These are phyloP conservation scores for Notarius quadriscutis DNA, from an alignment of 2,113 vertebrate species.

Conservation along the genomic window DNA sequence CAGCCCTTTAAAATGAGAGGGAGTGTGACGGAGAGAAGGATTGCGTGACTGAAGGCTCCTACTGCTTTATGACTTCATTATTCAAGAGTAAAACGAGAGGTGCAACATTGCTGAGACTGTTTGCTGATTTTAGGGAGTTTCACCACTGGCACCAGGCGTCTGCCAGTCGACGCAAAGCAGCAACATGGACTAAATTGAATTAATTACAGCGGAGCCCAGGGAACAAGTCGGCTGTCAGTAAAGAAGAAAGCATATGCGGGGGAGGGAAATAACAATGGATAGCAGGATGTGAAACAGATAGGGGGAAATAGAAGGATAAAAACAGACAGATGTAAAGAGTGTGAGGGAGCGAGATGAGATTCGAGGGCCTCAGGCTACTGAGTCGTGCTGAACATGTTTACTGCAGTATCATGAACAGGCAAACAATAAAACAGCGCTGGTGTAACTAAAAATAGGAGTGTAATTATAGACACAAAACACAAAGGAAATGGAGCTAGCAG, in stretches of 20 bases:
- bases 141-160: conserved; percentile 22
- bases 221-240: conserved; percentile 22
- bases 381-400: conserved; percentile 5
- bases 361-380: background rate
- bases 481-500: conserved; percentile 12
- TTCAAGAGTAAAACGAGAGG: conserved; percentile 6
- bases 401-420: conserved; percentile 3
- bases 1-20: conserved; percentile 2
- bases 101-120: background rate
- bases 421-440: conserved; percentile 15
- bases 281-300: conserved; percentile 20
- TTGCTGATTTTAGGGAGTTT: conserved; percentile 21
- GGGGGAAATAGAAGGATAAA: too few relatives aligned
- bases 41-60: conserved; percentile 27
- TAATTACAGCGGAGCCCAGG: conserved; percentile 27
- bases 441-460: conserved; percentile 14
- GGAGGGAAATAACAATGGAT: background rate
- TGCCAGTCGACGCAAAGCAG: conserved; percentile 30
- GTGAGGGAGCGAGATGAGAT: background rate
- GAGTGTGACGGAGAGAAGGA: conserved; percentile 18
- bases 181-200: conserved; percentile 18
- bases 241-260: background rate
- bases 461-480: conserved; percentile 38
- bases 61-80: conserved; percentile 7
- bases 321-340: background rate